These are phyloP conservation scores for Drosophila orosa DNA, from an alignment of 1,140 invertebrate genomes.

Conservation along the genomic window DNA sequence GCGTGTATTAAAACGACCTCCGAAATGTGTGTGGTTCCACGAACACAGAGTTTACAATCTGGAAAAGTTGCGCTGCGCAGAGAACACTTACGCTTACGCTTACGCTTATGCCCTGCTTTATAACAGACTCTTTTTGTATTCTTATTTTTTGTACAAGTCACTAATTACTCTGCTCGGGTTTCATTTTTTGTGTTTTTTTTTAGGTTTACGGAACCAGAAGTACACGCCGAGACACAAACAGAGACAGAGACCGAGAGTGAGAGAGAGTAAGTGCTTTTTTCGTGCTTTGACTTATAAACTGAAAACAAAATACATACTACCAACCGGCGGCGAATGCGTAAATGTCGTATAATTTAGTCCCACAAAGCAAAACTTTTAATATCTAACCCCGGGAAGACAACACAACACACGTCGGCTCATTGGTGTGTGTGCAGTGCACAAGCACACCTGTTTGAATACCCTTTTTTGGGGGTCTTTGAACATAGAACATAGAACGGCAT, in stretches of 20 bases:
- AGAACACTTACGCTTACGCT: conserved; percentile 40
- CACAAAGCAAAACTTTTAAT: conserved; percentile 67
- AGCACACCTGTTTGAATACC: background rate
- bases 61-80: conserved; percentile 28
- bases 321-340: conserved; percentile 39
- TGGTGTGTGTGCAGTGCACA: conserved; percentile 4
- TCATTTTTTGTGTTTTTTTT: conserved; percentile 14
- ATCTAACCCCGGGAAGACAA: conserved; percentile 39
- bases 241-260: background rate
- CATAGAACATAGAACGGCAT: too few relatives aligned
- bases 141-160: conserved; percentile 40
- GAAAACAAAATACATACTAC: conserved; percentile 18
- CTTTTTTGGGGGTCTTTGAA: background rate
- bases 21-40: conserved; percentile 42
- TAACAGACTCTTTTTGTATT: conserved; percentile 51
- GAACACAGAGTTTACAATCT: conserved; percentile 31
- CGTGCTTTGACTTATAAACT: conserved; percentile 30
- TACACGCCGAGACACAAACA: conserved; percentile 13
- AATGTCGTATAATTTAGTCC: conserved; percentile 49
- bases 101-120: conserved; percentile 36
- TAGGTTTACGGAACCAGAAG: conserved; percentile 16
- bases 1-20: conserved; percentile 53
- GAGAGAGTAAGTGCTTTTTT: conserved; percentile 56
- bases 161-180: conserved; percentile 72
- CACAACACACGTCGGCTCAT: conserved; percentile 1